Percentiles rank a stretch among this genome's conserved stretches.
Evolutionary conservation across 2,888 invertebrate genomes (phyloP).

Genomic region (Formica aserva): DNA sequence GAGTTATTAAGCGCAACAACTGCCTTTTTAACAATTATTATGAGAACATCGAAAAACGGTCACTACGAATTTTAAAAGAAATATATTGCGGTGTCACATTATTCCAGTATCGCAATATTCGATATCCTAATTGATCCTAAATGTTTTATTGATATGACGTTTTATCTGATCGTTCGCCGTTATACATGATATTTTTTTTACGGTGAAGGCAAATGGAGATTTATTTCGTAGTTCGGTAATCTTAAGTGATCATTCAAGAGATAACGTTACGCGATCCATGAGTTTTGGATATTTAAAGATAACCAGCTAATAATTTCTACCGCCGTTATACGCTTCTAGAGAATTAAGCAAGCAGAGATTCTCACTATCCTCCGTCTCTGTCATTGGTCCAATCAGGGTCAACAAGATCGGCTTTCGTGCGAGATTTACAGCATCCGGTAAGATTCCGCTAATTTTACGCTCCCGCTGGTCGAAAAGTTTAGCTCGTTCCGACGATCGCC

Average conservation of each 20-base stretch:
- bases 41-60: not conserved
- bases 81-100: not conserved
- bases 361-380: conserved; percentile 49
- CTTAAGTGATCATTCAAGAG: conserved; percentile 46
- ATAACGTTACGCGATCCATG: conserved; percentile 16
- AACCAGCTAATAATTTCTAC: conserved; percentile 61
- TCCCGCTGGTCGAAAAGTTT: conserved; percentile 63
- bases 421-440: conserved; percentile 71
- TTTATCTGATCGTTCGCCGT: not conserved
- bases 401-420: conserved; percentile 73
- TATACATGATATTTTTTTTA: not conserved
- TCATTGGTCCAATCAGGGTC: conserved; percentile 70
- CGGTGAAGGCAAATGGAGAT: not conserved
- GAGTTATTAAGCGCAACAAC: not conserved
- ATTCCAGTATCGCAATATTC: not conserved
- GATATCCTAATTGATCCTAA: not conserved
- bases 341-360: conserved; percentile 65
- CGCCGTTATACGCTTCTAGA: conserved; percentile 50
- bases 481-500: conserved; percentile 40
- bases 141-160: not conserved
- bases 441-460: conserved; percentile 71
- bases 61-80: not conserved
- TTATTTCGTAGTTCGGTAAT: conserved; percentile 8
- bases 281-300: conserved; percentile 50
- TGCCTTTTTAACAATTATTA: not conserved